Conservation (phyloP, 2,888 invertebrate species). For the Thymelicus sylvestris region DNA sequence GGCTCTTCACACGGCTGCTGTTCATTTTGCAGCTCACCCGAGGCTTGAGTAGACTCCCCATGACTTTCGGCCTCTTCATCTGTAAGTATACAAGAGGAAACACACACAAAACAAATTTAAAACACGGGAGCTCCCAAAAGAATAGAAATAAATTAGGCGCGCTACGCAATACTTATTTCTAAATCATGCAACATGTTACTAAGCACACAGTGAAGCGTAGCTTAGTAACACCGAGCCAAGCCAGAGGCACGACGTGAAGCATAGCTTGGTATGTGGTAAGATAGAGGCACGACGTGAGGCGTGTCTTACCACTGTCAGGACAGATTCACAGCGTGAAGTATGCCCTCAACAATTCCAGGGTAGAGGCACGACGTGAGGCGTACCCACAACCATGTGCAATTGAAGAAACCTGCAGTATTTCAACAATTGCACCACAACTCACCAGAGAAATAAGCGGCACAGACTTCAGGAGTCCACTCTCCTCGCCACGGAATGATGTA, state of each 20-base stretch:
- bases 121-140: constrained; percentile 3
- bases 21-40: not conserved
- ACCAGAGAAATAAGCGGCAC: not conserved
- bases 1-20: constrained; percentile 1
- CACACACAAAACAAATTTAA: constrained; percentile 2
- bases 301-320: not conserved
- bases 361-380: constrained; percentile 5
- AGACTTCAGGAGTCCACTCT: constrained; percentile 15
- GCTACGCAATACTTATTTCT: not conserved
- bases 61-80: not conserved
- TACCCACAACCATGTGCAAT: constrained; percentile 1
- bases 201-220: not conserved
- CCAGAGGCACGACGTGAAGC: not conserved
- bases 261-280: constrained; percentile 7
- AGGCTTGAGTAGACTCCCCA: constrained; percentile 1
- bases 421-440: not conserved
- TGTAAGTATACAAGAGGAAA: constrained; percentile 3
- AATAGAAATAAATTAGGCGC: not conserved
- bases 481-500: constrained; percentile 31
- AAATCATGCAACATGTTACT: constrained; percentile 3
- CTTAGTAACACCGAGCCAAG: constrained; percentile 2
- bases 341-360: not conserved
- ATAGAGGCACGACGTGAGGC: not conserved
- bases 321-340: not conserved
- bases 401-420: not conserved